phyloP scores from a whole-genome alignment of 2,113 vertebrate species.

The Atherinomorus stipes region DNA sequence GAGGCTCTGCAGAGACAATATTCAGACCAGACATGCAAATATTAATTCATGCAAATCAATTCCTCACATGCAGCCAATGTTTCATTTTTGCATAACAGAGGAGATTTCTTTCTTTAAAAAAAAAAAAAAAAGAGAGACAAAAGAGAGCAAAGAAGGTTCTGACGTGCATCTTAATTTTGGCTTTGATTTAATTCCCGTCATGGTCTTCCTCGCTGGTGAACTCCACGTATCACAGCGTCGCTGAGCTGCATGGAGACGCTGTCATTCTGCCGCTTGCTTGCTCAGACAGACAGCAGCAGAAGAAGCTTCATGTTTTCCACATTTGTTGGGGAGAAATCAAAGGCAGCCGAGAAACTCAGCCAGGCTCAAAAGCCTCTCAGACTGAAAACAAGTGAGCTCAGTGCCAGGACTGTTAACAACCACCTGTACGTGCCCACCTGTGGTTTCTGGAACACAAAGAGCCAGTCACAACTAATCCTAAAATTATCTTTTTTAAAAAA shows the following conservation, averaged over 20 bases:
- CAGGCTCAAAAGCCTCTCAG: slow-evolving; percentile 43
- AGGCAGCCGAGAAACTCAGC: slow-evolving; percentile 54
- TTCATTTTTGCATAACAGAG: slow-evolving; percentile 29
- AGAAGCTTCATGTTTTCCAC: slow-evolving; percentile 49
- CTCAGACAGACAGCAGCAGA: slow-evolving; percentile 38
- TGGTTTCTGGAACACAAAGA: slow-evolving; percentile 31
- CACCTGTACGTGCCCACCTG: slow-evolving; percentile 66
- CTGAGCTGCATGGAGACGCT: slow-evolving; percentile 28
- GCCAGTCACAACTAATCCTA: slow-evolving; percentile 22
- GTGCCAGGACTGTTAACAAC: slow-evolving; percentile 56
- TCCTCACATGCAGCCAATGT: slow-evolving; percentile 6
- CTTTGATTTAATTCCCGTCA: slow-evolving; percentile 48
- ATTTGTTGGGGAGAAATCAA: slow-evolving; percentile 60
- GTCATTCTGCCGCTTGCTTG: slow-evolving; percentile 14
- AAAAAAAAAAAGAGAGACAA: neutral
- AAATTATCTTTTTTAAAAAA: slow-evolving; percentile 38
- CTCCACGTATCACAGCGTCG: slow-evolving; percentile 44
- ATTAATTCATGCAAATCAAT: slow-evolving; percentile 8
- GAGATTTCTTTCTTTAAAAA: neutral
- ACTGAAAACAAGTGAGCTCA: slow-evolving; percentile 42
- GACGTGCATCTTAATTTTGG: slow-evolving; percentile 17
- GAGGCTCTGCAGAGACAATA: neutral
- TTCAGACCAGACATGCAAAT: neutral
- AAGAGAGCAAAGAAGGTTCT: neutral
- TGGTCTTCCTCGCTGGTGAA: slow-evolving; percentile 34